Conservation (phyloP, 2,113 vertebrate species). For the Scolopax mira region DNA sequence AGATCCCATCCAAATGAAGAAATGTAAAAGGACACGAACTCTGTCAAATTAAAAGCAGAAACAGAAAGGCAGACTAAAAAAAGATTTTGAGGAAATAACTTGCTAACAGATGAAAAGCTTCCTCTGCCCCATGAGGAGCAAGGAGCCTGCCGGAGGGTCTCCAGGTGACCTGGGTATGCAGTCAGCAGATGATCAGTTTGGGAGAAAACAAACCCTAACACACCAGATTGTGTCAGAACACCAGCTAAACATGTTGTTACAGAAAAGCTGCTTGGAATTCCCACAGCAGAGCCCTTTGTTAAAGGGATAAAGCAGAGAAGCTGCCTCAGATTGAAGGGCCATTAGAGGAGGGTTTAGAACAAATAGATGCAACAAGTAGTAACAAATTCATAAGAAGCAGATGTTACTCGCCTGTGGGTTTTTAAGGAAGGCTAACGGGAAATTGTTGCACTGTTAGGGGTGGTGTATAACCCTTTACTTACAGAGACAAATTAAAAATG, state of each 20-base stretch:
- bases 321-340: background rate
- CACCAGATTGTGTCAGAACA: too few relatives aligned
- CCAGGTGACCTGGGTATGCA: background rate
- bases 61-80: background rate
- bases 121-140: background rate
- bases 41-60: background rate
- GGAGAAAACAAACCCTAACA: background rate
- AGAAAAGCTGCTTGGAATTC: slow-evolving; percentile 1
- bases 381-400: background rate
- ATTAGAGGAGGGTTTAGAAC: background rate
- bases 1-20: background rate
- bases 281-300: background rate
- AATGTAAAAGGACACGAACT: background rate
- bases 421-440: background rate
- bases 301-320: background rate
- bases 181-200: background rate
- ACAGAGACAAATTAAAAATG: background rate
- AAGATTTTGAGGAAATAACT: background rate
- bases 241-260: background rate
- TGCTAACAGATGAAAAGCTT: background rate
- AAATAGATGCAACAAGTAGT: background rate
- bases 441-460: background rate
- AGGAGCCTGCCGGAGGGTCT: background rate
- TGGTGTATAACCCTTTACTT: background rate
- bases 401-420: background rate